phyloP scores from a whole-genome alignment of 2,797 vertebrate genomes.

The Gorsachius magnificus region DNA sequence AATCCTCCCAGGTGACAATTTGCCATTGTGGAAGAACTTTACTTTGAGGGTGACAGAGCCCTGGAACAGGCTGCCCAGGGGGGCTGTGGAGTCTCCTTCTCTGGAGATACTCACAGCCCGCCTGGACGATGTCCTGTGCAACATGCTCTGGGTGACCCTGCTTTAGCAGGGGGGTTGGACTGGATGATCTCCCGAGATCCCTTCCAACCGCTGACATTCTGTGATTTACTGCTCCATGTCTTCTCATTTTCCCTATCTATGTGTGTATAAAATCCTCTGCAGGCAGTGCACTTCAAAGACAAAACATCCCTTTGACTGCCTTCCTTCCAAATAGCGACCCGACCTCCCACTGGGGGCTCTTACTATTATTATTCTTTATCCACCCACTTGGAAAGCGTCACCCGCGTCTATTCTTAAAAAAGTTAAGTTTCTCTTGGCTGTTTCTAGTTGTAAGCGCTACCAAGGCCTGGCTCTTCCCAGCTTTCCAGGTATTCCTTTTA shows the following conservation, averaged over 20 bases:
- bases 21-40: not conserved
- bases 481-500: not conserved
- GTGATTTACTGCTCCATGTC: not conserved
- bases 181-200: no score
- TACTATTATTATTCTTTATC: not conserved
- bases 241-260: not conserved
- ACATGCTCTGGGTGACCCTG: no score
- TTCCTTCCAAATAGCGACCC: not conserved
- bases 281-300: not conserved
- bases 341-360: not conserved
- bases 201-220: no score
- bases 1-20: not conserved
- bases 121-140: no score
- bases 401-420: not conserved
- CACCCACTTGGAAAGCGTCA: not conserved
- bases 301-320: not conserved
- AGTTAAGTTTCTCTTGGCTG: not conserved
- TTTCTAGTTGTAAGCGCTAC: not conserved
- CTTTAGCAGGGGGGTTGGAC: no score
- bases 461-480: not conserved
- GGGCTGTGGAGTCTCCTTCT: no score
- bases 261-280: not conserved
- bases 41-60: no score
- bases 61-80: no score
- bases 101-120: no score